These are phyloP conservation scores for Vimba vimba DNA, from an alignment of 2,113 vertebrate species.

Conservation along the genomic window DNA sequence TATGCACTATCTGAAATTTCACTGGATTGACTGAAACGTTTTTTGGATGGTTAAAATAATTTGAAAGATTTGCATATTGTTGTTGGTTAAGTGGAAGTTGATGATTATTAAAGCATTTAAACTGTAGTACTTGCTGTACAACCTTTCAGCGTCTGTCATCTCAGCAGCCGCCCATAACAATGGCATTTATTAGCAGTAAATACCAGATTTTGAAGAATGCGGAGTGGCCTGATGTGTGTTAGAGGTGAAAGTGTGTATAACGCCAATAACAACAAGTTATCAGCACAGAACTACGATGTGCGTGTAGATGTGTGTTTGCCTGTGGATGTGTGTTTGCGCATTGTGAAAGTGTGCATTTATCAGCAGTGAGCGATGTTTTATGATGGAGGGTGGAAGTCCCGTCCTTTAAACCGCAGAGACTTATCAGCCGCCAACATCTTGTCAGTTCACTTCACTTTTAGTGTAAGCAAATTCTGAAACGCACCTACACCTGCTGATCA, in stretches of 20 bases:
- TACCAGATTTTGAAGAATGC: background rate
- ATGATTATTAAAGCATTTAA: background rate
- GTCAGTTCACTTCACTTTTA: background rate
- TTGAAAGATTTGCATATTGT: background rate
- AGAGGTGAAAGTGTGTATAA: background rate
- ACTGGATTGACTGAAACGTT: background rate
- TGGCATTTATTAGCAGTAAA: background rate
- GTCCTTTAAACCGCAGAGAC: background rate
- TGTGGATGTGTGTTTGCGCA: too few relatives aligned
- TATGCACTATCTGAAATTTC: too few relatives aligned
- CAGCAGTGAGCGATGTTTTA: background rate
- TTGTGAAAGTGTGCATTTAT: background rate
- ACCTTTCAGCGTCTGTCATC: background rate
- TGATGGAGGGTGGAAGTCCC: background rate
- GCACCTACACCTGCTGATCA: conserved; percentile 13
- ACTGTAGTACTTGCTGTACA: background rate
- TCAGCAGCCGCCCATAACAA: background rate
- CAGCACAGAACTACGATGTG: background rate
- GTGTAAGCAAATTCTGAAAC: background rate
- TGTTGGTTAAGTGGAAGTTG: background rate
- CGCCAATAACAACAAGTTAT: background rate
- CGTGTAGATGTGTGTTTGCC: too few relatives aligned
- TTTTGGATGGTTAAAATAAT: background rate
- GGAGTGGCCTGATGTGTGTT: background rate
- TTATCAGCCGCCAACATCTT: background rate